Evolutionary conservation across 2,888 invertebrate species (phyloP), one percentile per base, ranked within the genome.

Genomic region (Fabriciana adippe): DNA sequence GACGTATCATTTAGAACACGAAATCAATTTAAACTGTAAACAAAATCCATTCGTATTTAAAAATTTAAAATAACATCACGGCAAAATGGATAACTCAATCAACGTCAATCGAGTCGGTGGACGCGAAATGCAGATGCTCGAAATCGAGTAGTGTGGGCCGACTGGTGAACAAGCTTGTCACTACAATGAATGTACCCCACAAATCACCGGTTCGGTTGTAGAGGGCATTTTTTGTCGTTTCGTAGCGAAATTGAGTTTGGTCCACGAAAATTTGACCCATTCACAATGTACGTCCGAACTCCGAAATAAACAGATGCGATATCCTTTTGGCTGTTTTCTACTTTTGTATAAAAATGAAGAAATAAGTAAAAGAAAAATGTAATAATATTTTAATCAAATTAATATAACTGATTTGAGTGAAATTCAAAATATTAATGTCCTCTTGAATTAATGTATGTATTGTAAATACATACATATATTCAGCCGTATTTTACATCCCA

Each of bases 121-220:
- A 64, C 64, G 70, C 63, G 69, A 53, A 55, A 67, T 64, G 69
- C 70, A 72, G 71, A 81, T 81, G 82, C 80, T 77, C 75, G 77
- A 80, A 82, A 84, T 76, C 84, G 80, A 78, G 79, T 81, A 77
- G 85, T 87, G 84, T 86, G 84, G 77, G 74, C 76, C 82, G 75
- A 75, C 80, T 77, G 74, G 79, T 76, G 83, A 82, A 85, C 88
- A 84, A 85, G 86, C 85, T 84, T 90, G 92, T 90, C 92, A 88
- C 87, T 89, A 87, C 89, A 89, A 91, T 84, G 88, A 85, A 92
- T 91, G 89, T 83, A 81, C 76, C 76, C 88, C 89, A 91, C 92
- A 92, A 92, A 92, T 92, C 92, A 92, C 90, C 81, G 80, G 84
- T 80, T 83, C 83, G 85, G 82, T 82, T 83, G 84, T 79, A 78